Conservation (phyloP, 2,888 invertebrate species). For the Dasypogon diadema region DNA sequence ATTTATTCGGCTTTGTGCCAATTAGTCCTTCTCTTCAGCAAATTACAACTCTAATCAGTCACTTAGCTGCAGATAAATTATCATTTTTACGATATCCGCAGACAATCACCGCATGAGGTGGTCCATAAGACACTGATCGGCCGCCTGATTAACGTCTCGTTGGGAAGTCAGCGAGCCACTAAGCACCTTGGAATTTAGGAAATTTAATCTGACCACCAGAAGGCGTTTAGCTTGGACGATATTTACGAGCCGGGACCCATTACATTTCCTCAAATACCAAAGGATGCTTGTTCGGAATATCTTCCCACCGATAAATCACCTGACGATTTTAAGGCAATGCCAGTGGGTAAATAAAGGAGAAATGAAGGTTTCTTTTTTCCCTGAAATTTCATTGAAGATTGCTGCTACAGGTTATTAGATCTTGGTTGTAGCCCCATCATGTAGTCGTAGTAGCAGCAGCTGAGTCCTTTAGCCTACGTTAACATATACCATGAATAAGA, state of each 20-base stretch:
- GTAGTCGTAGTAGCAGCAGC: no score
- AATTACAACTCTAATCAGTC: conserved; percentile 46
- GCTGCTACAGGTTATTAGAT: no score
- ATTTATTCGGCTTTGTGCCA: conserved; percentile 30
- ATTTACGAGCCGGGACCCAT: conserved; percentile 35
- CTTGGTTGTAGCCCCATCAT: no score
- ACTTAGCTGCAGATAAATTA: conserved; percentile 46
- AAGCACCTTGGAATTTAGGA: conserved; percentile 44
- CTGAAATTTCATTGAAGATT: no score
- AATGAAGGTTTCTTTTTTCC: no score
- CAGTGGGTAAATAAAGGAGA: neutral
- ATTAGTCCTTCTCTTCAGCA: conserved; percentile 35
- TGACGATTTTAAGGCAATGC: neutral
- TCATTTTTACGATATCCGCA: conserved; percentile 40
- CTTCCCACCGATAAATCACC: conserved; percentile 21
- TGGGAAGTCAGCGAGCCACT: conserved; percentile 13
- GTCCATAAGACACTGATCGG: conserved; percentile 35
- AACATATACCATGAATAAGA: no score
- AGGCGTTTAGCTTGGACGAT: conserved; percentile 34
- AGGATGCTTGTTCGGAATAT: conserved; percentile 31
- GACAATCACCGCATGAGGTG: conserved; percentile 23
- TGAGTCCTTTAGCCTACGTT: no score
- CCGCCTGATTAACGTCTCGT: conserved; percentile 27
- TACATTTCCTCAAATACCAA: conserved; percentile 31
- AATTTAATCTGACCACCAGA: conserved; percentile 51